These are phyloP conservation scores for Urocolius indicus DNA, from an alignment of 2,113 vertebrate species.

Conservation along the genomic window DNA sequence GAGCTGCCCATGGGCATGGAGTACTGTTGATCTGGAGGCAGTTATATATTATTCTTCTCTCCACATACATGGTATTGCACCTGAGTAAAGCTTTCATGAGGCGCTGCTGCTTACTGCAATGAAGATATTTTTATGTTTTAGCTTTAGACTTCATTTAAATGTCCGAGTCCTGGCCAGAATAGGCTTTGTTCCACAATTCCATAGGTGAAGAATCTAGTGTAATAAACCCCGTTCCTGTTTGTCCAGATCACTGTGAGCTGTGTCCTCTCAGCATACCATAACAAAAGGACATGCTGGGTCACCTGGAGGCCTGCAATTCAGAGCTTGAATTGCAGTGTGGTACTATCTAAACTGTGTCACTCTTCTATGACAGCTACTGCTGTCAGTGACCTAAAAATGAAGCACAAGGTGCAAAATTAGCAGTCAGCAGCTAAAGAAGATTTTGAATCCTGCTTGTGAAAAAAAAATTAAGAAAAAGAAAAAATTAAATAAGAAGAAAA, in stretches of 20 bases:
- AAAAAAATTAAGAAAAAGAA: background rate
- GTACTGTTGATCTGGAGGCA: background rate
- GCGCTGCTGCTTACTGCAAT: background rate
- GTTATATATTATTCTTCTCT: background rate
- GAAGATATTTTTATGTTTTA: background rate
- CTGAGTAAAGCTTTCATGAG: background rate
- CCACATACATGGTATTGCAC: background rate
- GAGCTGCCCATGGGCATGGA: background rate
- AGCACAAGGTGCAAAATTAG: background rate
- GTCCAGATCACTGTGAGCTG: fast-evolving
- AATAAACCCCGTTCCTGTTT: background rate
- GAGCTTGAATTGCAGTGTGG: background rate
- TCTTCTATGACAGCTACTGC: background rate
- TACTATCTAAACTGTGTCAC: background rate
- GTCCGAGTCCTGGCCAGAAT: background rate
- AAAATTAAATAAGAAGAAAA: background rate
- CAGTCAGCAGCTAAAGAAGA: background rate
- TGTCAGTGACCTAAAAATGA: background rate
- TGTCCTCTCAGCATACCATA: background rate
- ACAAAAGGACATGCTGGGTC: background rate
- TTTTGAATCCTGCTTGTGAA: background rate
- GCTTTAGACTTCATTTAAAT: background rate
- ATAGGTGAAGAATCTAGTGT: background rate
- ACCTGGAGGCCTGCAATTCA: background rate
- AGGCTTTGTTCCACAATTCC: background rate